phyloP scores from a whole-genome alignment of 2,888 invertebrate species.

The Camptogramma bilineatum region DNA sequence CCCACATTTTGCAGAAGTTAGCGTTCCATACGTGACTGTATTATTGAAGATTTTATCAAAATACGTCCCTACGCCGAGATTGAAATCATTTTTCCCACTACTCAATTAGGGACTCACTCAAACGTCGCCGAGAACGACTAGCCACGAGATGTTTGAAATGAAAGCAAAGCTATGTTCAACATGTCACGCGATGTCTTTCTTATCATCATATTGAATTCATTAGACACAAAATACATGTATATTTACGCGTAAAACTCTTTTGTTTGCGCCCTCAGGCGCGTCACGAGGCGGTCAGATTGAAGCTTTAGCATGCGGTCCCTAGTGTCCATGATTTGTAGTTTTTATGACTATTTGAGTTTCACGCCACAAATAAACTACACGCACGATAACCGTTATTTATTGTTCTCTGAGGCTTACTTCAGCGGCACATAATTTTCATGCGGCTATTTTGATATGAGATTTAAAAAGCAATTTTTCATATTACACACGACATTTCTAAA shows the following conservation, averaged over 20 bases:
- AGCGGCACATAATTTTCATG: constrained; percentile 22
- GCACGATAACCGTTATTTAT: constrained; percentile 40
- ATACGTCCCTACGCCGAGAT: too few species aligned
- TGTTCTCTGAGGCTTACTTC: constrained; percentile 34
- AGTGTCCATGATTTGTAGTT: constrained; percentile 41
- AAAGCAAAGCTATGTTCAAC: too few species aligned
- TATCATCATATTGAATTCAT: too few species aligned
- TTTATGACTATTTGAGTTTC: constrained; percentile 40
- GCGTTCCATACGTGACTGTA: too few species aligned
- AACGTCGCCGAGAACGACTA: too few species aligned
- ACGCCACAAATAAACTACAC: constrained; percentile 38
- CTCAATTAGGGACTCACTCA: too few species aligned
- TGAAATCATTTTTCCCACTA: too few species aligned
- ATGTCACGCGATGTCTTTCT: too few species aligned
- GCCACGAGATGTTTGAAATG: too few species aligned
- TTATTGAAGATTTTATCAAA: too few species aligned
- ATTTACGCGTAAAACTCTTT: not conserved
- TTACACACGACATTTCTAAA: constrained; percentile 1
- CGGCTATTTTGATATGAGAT: constrained; percentile 21
- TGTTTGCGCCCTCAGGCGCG: not conserved
- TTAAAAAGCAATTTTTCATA: constrained; percentile 21
- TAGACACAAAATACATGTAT: too few species aligned
- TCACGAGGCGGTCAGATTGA: constrained; percentile 1
- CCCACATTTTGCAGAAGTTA: too few species aligned
- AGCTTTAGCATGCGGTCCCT: constrained; percentile 36